These are phyloP conservation scores for Neotoma lepida DNA, from an alignment of 2,113 vertebrate species.

Conservation along the genomic window DNA sequence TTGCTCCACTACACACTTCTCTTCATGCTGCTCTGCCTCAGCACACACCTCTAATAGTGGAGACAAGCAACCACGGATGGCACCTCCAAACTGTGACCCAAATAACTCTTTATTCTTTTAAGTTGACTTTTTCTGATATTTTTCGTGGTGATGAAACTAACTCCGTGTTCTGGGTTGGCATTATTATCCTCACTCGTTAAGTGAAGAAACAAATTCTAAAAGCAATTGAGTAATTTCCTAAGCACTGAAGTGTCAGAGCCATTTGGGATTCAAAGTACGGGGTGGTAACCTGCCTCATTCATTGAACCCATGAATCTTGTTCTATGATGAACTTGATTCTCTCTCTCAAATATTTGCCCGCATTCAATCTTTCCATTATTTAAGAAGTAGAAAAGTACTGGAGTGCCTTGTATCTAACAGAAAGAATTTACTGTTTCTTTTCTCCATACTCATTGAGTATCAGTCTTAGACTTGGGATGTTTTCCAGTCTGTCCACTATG, in stretches of 20 bases:
- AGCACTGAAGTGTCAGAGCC: neutral
- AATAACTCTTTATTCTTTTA: neutral
- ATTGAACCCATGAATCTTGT: neutral
- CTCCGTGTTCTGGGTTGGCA: neutral
- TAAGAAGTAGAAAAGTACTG: neutral
- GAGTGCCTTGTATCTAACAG: neutral
- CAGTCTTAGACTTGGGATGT: neutral
- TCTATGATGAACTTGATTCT: constrained; percentile 25
- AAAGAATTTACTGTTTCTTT: neutral
- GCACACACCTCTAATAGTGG: neutral
- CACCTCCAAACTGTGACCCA: neutral
- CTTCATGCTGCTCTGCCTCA: neutral
- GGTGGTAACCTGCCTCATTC: neutral
- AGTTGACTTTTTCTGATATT: neutral
- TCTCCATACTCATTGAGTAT: neutral
- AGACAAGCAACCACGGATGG: neutral
- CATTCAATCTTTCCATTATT: neutral
- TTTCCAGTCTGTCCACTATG: neutral
- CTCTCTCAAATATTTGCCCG: neutral
- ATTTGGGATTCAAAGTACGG: neutral
- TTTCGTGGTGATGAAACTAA: neutral
- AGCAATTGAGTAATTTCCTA: neutral
- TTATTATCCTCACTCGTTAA: neutral
- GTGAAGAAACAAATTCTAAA: neutral
- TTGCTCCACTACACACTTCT: neutral